Percentiles rank a stretch among this genome's conserved stretches.
Evolutionary conservation across 2,113 vertebrate species (phyloP).

Genomic region (Ivindomyrus marchei): DNA sequence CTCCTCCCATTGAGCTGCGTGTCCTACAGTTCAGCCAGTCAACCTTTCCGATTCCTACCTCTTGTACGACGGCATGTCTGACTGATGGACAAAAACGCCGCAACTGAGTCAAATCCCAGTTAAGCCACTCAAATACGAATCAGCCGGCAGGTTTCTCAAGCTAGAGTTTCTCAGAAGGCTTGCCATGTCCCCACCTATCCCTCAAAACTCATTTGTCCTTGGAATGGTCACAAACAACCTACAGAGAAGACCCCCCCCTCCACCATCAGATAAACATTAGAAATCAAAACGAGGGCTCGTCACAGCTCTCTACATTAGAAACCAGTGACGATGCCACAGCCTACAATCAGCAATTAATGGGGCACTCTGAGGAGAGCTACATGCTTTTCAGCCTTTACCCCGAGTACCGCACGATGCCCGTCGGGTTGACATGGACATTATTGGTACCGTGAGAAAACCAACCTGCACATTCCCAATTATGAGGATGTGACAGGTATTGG

Average conservation of each 20-base stretch:
- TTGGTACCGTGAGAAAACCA: background rate
- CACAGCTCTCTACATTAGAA: background rate
- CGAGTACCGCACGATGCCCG: background rate
- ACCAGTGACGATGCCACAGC: background rate
- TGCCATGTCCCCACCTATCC: background rate
- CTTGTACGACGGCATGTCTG: background rate
- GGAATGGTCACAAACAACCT: background rate
- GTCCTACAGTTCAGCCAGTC: background rate
- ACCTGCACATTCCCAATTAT: background rate
- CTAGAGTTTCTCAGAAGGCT: background rate
- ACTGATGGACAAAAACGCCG: background rate
- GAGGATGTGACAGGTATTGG: background rate
- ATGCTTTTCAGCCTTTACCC: background rate
- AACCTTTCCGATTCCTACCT: background rate
- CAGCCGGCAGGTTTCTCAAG: background rate
- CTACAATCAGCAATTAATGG: background rate
- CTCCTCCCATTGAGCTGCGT: background rate
- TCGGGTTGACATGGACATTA: background rate
- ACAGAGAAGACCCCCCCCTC: background rate
- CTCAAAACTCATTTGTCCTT: background rate
- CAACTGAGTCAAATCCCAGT: background rate
- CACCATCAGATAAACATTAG: background rate
- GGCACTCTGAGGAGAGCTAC: background rate
- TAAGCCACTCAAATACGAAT: background rate
- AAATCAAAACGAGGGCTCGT: background rate